Percentiles rank a stretch among this genome's conserved stretches.
Conservation (phyloP, 2,113 vertebrate genomes). For the Porphyrio hochstetteri region DNA sequence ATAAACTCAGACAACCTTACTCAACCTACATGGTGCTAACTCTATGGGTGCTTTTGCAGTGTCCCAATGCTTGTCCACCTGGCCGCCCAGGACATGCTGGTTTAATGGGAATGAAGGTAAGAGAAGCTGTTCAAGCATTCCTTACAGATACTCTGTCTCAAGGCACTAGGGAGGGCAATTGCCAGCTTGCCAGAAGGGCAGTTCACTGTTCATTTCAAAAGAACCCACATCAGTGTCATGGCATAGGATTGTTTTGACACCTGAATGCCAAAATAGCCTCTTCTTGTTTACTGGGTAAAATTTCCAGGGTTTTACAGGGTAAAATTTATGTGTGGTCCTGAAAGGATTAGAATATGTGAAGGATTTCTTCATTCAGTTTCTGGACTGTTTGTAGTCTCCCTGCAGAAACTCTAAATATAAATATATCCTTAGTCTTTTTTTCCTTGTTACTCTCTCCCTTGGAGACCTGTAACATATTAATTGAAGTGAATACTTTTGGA, state of each 20-base stretch:
- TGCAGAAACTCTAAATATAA: background rate
- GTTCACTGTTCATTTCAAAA: background rate
- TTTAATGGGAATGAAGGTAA: conserved; percentile 95
- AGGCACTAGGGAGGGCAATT: background rate
- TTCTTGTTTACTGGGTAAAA: background rate
- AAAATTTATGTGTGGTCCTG: background rate
- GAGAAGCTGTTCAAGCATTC: background rate
- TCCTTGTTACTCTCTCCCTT: background rate
- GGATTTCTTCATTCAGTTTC: background rate
- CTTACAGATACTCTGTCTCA: background rate
- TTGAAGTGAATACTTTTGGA: background rate
- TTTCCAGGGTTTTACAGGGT: too few relatives aligned
- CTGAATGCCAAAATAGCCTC: background rate
- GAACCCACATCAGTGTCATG: background rate
- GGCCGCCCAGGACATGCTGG: conserved; percentile 90
- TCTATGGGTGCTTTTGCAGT: conserved; percentile 77
- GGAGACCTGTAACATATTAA: background rate
- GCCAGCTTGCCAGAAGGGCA: background rate
- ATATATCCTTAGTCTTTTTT: background rate
- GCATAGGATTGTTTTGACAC: background rate
- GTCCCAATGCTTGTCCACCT: conserved; percentile 88
- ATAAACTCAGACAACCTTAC: background rate
- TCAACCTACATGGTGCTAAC: background rate
- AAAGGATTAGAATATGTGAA: background rate
- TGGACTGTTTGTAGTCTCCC: background rate